Evolutionary conservation across 2,113 vertebrate genomes (phyloP).

Genomic region (Heterotis niloticus): DNA sequence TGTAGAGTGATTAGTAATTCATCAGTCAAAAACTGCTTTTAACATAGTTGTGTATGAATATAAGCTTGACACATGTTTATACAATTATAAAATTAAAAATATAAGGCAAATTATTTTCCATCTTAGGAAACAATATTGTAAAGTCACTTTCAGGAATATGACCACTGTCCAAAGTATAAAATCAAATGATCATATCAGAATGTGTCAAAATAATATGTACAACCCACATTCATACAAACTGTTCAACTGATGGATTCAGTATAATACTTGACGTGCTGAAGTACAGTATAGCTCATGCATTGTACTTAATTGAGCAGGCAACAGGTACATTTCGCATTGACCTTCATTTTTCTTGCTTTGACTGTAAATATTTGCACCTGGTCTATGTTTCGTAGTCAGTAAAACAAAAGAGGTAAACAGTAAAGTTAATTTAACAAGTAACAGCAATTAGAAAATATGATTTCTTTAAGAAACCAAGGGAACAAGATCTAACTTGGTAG

Average conservation of each 20-base stretch:
- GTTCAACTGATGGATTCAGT: background rate
- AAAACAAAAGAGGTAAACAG: too few species aligned
- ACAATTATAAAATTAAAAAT: too few species aligned
- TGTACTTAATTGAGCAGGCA: slow-evolving; percentile 2
- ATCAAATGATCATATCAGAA: background rate
- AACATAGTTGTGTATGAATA: too few species aligned
- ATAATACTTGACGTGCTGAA: too few species aligned
- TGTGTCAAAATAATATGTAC: background rate
- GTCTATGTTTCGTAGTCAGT: too few species aligned
- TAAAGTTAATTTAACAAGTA: background rate
- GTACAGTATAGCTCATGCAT: background rate
- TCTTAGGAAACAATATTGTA: too few species aligned
- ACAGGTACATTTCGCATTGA: background rate
- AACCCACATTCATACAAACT: background rate
- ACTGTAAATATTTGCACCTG: background rate
- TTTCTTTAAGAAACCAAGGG: background rate
- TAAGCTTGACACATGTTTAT: too few species aligned
- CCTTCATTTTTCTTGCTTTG: background rate
- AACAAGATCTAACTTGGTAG: background rate
- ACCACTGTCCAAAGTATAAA: background rate
- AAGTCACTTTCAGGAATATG: too few species aligned
- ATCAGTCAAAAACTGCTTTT: too few species aligned
- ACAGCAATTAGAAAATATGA: background rate
- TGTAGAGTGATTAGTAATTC: too few species aligned
- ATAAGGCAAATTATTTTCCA: too few species aligned